Conservation (phyloP, 2,113 vertebrate genomes). For the Ia io region DNA sequence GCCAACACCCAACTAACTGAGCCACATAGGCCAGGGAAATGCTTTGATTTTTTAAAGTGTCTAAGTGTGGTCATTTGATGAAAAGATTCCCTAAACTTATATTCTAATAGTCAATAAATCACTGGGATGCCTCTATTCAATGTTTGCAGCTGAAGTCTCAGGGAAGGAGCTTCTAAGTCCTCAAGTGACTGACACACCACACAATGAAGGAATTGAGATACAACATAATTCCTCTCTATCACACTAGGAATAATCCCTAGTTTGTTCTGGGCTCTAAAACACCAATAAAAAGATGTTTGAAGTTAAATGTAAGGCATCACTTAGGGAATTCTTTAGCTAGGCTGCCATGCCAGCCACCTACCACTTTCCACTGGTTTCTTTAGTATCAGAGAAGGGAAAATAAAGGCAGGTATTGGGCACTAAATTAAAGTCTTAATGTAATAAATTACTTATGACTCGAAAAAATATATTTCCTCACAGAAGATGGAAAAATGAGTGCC, state of each 20-base stretch:
- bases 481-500: background rate
- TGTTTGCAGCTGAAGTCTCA: slow-evolving; percentile 16
- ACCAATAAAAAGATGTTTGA: background rate
- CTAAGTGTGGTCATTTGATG: background rate
- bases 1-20: too few relatives aligned
- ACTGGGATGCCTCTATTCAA: background rate
- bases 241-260: background rate
- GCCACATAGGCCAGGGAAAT: background rate
- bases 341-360: background rate
- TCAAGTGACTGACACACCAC: background rate
- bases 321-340: background rate
- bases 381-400: background rate
- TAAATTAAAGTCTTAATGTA: slow-evolving; percentile 17
- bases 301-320: background rate
- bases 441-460: slow-evolving; percentile 11
- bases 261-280: background rate
- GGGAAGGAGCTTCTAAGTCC: background rate
- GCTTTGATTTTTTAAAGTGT: background rate
- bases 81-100: background rate
- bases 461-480: background rate
- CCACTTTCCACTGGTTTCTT: background rate
- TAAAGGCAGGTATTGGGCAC: slow-evolving; percentile 5
- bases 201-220: background rate
- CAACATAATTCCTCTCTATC: background rate
- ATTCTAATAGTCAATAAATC: background rate